Base-by-base conservation (phyloP, 1,140 invertebrate species). In the Frieseomelitta varia region DNA sequence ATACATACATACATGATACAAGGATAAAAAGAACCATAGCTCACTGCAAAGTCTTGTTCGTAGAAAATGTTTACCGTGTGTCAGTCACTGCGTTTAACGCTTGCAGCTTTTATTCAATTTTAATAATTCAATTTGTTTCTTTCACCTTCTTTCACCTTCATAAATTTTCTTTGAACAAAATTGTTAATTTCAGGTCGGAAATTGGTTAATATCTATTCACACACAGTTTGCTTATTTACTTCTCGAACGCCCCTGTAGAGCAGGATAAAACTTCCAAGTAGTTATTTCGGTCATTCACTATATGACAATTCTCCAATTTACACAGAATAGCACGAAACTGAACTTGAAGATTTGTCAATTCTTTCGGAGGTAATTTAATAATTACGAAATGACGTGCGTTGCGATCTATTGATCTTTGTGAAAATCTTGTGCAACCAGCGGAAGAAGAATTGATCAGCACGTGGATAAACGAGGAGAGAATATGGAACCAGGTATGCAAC, bases 261-360 rank as follows among this genome's bases (percentile, higher is more conserved):
- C 11, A 19, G 17, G 1, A 11, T 24, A 10, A 14, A 34, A 14
- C 10, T 24, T 75, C 1, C 27, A 34, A 30, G 53, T 30, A n/a
- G 12, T 6, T 75, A 75, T 34, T 75, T 75, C 21, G 30, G 15
- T 34, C 34, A 24, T 34, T 75, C 34, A 34, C 73, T 27, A 34
- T 58, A 74, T 8, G 21, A 58, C 39, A 75, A 75, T 75, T 21
- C 30, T 75, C 21, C 15, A 53, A 75, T 56, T n/a, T 75, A 75
- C n/a, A 24, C 27, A n/a, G 19, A 30, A n/a, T 2, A 34, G 19
- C 15, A 56, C 6, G 17, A 1, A 56, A 34, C 14, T 2, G 11
- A 24, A 74, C 17, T 75, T 24, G 0, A 34, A 56, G 12, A 39
- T 34, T 17, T 56, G 14, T 58, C 15, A 21, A n/a, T 58, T 17